Conservation (phyloP, 2,797 vertebrate genomes). For the Carcharodon carcharias region DNA sequence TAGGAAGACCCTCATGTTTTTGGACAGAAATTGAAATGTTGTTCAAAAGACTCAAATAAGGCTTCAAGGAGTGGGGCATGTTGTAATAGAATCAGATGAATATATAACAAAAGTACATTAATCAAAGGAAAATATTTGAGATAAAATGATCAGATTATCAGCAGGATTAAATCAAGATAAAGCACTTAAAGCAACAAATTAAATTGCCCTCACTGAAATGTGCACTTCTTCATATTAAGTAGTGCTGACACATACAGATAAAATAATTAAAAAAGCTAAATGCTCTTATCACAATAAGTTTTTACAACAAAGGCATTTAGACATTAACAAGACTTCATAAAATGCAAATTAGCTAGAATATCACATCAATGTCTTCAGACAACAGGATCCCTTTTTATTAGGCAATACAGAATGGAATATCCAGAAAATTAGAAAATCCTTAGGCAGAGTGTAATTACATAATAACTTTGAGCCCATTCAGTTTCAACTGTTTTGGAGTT, state of each 20-base stretch:
- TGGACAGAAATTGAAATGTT: background rate
- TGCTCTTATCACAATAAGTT: background rate
- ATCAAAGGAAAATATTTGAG: background rate
- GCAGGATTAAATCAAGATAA: background rate
- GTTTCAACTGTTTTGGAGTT: background rate
- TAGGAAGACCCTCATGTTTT: background rate
- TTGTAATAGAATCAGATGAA: background rate
- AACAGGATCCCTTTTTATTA: constrained; percentile 1
- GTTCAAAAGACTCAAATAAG: background rate
- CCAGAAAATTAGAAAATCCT: background rate
- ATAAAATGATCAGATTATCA: background rate
- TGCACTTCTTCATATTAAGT: background rate
- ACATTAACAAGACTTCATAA: background rate
- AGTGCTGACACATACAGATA: background rate
- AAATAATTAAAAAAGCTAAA: background rate
- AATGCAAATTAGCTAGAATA: background rate
- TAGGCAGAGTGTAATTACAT: background rate
- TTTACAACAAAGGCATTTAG: background rate
- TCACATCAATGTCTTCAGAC: background rate
- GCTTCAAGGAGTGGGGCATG: background rate
- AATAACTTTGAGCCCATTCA: background rate
- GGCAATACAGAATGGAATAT: background rate
- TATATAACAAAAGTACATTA: background rate
- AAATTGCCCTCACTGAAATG: background rate
- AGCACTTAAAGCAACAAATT: background rate